Conservation (phyloP, 2,113 vertebrate genomes). For the Thryonomys swinderianus region DNA sequence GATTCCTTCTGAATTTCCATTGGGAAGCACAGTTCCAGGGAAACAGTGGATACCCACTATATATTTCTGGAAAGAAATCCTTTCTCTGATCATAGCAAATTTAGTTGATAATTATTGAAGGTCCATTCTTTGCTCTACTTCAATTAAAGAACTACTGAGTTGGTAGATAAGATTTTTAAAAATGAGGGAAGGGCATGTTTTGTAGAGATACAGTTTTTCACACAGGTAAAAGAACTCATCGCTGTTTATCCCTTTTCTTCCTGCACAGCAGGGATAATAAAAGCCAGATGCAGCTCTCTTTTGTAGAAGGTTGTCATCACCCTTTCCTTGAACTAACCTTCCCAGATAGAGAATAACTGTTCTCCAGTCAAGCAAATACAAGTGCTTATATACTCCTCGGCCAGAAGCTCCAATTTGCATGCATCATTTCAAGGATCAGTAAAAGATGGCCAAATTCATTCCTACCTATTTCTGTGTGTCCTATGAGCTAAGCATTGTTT, state of each 20-base stretch:
- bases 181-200: neutral
- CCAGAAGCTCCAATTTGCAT: constrained; percentile 38
- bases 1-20: neutral
- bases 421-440: constrained; percentile 49
- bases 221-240: neutral
- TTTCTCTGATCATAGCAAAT: neutral
- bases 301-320: neutral
- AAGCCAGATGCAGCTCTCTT: neutral
- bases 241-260: neutral
- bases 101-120: constrained; percentile 2
- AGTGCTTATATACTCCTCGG: neutral
- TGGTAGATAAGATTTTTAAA: neutral
- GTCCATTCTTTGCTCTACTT: neutral
- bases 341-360: constrained; percentile 28
- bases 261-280: neutral
- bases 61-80: constrained; percentile 29
- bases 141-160: constrained; percentile 8
- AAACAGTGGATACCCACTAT: neutral
- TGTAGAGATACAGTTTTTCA: neutral
- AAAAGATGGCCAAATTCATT: constrained; percentile 37
- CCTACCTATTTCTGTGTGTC: constrained; percentile 25
- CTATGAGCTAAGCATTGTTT: constrained; percentile 38
- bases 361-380: constrained; percentile 52
- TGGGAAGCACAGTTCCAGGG: neutral
- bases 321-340: constrained; percentile 65